Evolutionary conservation across 2,888 invertebrate genomes (phyloP).

Genomic region (Noctuana brunneofusca): DNA sequence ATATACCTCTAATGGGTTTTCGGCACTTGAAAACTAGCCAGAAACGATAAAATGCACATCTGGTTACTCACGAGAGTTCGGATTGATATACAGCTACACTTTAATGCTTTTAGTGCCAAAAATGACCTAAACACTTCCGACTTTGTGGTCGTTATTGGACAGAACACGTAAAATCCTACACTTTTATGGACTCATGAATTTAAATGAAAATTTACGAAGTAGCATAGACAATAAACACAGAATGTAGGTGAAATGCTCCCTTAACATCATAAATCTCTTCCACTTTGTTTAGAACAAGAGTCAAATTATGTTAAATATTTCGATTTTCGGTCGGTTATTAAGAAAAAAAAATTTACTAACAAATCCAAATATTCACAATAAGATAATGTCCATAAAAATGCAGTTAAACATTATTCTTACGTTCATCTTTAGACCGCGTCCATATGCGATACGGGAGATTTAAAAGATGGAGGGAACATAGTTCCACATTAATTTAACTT

Average conservation of each 20-base stretch:
- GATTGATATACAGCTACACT: conserved; percentile 71
- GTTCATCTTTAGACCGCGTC: too few species aligned
- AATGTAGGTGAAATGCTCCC: conserved; percentile 12
- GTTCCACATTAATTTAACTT: too few species aligned
- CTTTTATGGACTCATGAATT: conserved; percentile 32
- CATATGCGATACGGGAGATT: too few species aligned
- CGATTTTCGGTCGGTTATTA: too few species aligned
- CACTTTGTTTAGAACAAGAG: not conserved
- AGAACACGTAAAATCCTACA: conserved; percentile 19
- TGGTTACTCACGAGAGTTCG: conserved; percentile 65
- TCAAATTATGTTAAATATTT: not conserved
- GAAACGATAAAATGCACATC: conserved; percentile 76
- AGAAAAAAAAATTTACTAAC: too few species aligned
- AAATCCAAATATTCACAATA: too few species aligned
- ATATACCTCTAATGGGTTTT: conserved; percentile 75
- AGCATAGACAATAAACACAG: conserved; percentile 13
- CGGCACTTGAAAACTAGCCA: conserved; percentile 80
- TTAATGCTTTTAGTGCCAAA: conserved; percentile 70
- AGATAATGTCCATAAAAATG: too few species aligned
- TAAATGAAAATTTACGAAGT: conserved; percentile 22
- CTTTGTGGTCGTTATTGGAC: conserved; percentile 29
- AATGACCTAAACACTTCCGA: conserved; percentile 57
- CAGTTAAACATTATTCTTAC: too few species aligned
- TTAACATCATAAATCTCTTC: not conserved
- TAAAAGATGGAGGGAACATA: too few species aligned